Percentiles rank a stretch among this genome's conserved stretches.
Conservation (phyloP, 37 sponge, comb jelly and placozoan species). For the Tethya wilhelma region DNA sequence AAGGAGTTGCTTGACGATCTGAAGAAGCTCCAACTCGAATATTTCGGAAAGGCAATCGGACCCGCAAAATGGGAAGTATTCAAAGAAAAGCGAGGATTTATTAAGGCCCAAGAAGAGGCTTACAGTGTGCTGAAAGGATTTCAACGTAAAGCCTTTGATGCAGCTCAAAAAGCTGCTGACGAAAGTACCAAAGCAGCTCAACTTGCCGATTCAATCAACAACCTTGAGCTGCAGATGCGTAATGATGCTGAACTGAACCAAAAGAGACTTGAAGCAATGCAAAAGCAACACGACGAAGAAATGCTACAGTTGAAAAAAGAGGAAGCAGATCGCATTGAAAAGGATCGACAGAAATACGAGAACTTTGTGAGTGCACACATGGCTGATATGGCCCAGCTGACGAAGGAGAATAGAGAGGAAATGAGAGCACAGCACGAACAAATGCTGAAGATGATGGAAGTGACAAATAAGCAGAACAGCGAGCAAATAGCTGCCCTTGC, state of each 20-base stretch:
- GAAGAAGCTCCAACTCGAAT: not conserved
- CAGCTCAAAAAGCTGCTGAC: not conserved
- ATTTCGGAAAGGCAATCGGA: slow-evolving; percentile 27
- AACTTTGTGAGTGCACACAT: slow-evolving; percentile 14
- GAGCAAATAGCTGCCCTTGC: no score
- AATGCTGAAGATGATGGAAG: not conserved
- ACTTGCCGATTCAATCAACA: not conserved
- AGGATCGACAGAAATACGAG: not conserved
- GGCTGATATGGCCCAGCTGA: not conserved
- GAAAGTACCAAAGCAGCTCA: not conserved
- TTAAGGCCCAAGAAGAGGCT: not conserved
- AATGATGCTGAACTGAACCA: not conserved
- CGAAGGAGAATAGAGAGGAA: not conserved
- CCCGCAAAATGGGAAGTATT: slow-evolving; percentile 51
- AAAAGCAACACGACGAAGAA: slow-evolving; percentile 6
- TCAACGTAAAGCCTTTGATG: slow-evolving; percentile 12
- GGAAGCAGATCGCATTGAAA: not conserved
- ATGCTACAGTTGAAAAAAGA: not conserved
- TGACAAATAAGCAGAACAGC: not conserved
- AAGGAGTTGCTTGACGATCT: slow-evolving; percentile 15
- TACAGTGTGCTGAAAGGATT: not conserved
- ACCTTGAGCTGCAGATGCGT: slow-evolving; percentile 11
- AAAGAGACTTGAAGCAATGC: not conserved
- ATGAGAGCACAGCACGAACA: not conserved
- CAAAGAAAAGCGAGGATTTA: not conserved